Conservation (phyloP, 2,888 invertebrate genomes). For the Oscheius myriophilus region DNA sequence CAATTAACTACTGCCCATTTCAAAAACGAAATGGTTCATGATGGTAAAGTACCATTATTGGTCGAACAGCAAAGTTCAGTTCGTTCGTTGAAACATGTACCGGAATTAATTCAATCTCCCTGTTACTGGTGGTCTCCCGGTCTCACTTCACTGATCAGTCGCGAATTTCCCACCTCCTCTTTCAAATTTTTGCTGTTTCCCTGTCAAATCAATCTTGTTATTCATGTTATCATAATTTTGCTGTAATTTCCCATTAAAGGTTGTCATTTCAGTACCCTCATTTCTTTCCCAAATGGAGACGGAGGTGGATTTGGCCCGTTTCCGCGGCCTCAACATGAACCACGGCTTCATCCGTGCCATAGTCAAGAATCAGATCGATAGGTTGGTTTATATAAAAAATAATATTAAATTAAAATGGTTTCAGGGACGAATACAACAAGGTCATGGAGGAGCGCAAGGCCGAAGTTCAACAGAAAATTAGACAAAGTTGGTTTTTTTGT, state of each 20-base stretch:
- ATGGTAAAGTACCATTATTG: too few species aligned
- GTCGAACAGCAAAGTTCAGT: too few species aligned
- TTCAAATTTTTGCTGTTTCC: background rate
- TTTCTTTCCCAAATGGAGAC: conserved; percentile 6
- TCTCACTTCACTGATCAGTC: too few species aligned
- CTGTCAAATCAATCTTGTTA: too few species aligned
- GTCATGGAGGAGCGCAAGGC: conserved; percentile 48
- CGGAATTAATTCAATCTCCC: too few species aligned
- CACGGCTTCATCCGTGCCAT: conserved; percentile 59
- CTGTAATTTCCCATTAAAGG: background rate
- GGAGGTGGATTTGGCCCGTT: conserved; percentile 13
- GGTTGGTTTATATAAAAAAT: conserved; percentile 22
- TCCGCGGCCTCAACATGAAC: conserved; percentile 48
- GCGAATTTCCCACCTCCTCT: too few species aligned
- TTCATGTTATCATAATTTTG: background rate
- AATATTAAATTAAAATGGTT: conserved; percentile 9
- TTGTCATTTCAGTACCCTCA: background rate
- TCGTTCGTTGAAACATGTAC: too few species aligned
- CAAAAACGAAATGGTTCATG: too few species aligned
- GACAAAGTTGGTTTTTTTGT: background rate
- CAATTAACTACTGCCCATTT: too few species aligned
- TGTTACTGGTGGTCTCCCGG: too few species aligned
- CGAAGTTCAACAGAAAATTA: conserved; percentile 34
- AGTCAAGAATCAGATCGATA: conserved; percentile 55
- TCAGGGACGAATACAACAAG: conserved; percentile 55